These are phyloP conservation scores for Sminthurides bifidus DNA, from an alignment of 1,140 invertebrate genomes.

Conservation along the genomic window DNA sequence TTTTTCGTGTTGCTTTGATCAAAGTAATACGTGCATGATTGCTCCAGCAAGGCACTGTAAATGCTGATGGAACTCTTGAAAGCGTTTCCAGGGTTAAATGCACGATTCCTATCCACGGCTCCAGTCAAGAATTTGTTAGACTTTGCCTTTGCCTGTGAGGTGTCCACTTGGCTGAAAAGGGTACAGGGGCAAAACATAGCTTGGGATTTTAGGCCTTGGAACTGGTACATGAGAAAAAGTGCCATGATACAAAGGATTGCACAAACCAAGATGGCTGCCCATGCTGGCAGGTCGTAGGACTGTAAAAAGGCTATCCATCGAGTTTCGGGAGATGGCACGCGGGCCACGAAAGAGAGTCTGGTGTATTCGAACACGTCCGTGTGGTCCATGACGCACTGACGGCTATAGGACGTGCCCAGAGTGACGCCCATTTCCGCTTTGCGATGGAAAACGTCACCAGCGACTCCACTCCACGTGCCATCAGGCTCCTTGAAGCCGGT, in stretches of 20 bases:
- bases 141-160: too few species aligned
- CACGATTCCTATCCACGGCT: too few species aligned
- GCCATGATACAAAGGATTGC: background rate
- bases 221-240: background rate
- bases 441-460: constrained; percentile 4
- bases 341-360: constrained; percentile 4
- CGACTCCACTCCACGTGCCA: constrained; percentile 5
- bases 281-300: constrained; percentile 1
- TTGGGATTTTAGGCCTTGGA: too few species aligned
- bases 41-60: background rate
- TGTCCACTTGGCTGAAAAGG: too few species aligned
- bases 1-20: background rate
- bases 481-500: background rate
- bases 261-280: background rate
- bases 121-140: too few species aligned
- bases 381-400: constrained; percentile 4
- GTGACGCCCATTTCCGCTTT: constrained; percentile 3
- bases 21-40: background rate
- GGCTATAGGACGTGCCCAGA: background rate
- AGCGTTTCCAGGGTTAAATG: too few species aligned
- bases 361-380: constrained; percentile 11
- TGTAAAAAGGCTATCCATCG: constrained; percentile 12
- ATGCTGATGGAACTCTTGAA: too few species aligned
- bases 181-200: too few species aligned
- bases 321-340: background rate